These are phyloP conservation scores for Glaucidium brasilianum DNA, from an alignment of 2,113 vertebrate species.

Conservation along the genomic window DNA sequence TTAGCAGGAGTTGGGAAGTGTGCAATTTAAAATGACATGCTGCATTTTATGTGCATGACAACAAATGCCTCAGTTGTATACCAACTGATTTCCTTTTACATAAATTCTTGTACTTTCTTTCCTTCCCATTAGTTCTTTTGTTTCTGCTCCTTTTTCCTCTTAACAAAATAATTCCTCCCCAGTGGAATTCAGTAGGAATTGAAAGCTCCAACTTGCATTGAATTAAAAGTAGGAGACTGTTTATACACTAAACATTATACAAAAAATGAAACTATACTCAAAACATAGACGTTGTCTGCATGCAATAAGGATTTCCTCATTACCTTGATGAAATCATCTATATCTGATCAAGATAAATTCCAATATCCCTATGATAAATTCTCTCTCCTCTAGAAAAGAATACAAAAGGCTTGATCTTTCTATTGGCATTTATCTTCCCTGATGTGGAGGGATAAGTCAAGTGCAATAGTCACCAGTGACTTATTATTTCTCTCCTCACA, in stretches of 20 bases:
- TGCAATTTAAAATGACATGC: background rate
- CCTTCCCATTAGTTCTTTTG: background rate
- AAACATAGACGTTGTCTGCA: slow-evolving; percentile 3
- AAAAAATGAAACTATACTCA: slow-evolving; percentile 20
- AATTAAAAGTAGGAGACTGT: slow-evolving; percentile 26
- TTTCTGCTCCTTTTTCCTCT: background rate
- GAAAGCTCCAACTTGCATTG: background rate
- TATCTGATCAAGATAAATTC: slow-evolving; percentile 56
- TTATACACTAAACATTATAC: background rate
- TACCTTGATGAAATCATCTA: slow-evolving; percentile 25
- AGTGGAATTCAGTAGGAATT: background rate
- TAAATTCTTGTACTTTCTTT: background rate
- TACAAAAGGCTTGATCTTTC: slow-evolving; percentile 56
- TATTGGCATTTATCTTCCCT: slow-evolving; percentile 68
- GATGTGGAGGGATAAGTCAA: slow-evolving; percentile 58
- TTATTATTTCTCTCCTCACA: slow-evolving; percentile 58
- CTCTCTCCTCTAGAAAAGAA: slow-evolving; percentile 10
- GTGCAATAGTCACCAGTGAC: slow-evolving; percentile 50
- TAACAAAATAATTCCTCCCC: background rate
- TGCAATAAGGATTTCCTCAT: slow-evolving; percentile 39
- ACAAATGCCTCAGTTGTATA: background rate
- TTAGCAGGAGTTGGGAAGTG: background rate
- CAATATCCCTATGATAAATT: slow-evolving; percentile 53
- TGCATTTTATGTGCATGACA: background rate
- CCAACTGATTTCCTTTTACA: background rate